Conservation (phyloP, 1,140 invertebrate genomes). For the Araneus ventricosus region DNA sequence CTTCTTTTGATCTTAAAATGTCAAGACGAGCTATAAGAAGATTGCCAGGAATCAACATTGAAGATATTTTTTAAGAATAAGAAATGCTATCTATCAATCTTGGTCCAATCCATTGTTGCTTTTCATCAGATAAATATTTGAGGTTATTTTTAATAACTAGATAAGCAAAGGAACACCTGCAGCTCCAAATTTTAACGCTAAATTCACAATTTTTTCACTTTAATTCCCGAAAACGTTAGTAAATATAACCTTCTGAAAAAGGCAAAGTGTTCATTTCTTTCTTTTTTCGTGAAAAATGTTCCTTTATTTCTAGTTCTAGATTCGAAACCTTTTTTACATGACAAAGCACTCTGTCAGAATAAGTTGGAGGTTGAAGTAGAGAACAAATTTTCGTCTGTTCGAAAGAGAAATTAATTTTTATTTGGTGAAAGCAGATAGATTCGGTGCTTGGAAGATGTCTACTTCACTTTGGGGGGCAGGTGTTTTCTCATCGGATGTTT, state of each 20-base stretch:
- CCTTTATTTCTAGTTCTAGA: not conserved
- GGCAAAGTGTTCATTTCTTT: not conserved
- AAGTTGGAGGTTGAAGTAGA: not conserved
- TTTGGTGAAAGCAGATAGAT: not conserved
- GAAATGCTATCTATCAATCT: too few relatives aligned
- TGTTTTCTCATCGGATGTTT: not conserved
- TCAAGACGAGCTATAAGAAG: too few relatives aligned
- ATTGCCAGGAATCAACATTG: too few relatives aligned
- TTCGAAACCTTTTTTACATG: not conserved
- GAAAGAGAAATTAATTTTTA: conserved; percentile 35
- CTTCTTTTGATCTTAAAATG: too few relatives aligned
- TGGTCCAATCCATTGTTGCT: too few relatives aligned
- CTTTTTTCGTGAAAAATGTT: not conserved
- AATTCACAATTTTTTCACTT: not conserved
- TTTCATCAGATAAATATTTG: too few relatives aligned
- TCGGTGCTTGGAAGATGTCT: not conserved
- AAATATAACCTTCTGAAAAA: not conserved
- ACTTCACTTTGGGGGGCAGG: not conserved
- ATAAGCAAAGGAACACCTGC: not conserved
- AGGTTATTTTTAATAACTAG: too few relatives aligned
- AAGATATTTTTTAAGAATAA: too few relatives aligned
- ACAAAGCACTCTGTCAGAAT: not conserved
- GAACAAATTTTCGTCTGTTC: not conserved
- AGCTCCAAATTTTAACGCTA: not conserved
- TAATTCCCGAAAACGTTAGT: not conserved